Evolutionary conservation across 2,888 invertebrate species (phyloP).

Genomic region (Entomobrya proxima): DNA sequence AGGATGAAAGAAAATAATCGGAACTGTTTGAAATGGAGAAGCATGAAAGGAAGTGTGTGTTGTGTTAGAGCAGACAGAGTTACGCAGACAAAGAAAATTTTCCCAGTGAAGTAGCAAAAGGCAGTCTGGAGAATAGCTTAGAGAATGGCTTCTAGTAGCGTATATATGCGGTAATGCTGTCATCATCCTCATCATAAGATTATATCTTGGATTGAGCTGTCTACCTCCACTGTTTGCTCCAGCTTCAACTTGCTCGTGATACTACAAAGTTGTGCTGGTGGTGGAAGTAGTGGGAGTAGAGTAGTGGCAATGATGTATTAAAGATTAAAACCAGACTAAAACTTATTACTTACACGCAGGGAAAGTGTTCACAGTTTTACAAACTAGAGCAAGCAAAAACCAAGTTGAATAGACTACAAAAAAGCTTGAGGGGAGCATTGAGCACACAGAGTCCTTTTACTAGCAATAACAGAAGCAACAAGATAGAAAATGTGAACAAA

Average conservation of each 20-base stretch:
- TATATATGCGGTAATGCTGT: constrained; percentile 26
- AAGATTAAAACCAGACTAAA: constrained; percentile 62
- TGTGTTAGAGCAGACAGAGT: background rate
- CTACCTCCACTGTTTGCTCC: background rate
- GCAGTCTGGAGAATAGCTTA: background rate
- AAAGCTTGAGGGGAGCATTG: background rate
- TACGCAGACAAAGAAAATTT: constrained; percentile 6
- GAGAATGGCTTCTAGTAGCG: too few species aligned
- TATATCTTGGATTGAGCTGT: constrained; percentile 39
- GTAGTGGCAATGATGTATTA: constrained; percentile 65
- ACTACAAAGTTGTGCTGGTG: background rate
- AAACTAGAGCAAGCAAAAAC: constrained; percentile 3
- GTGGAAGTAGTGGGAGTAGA: background rate
- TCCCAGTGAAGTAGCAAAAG: background rate
- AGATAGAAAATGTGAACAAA: too few species aligned
- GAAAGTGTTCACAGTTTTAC: constrained; percentile 37
- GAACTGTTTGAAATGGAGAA: background rate
- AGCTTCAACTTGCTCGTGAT: background rate
- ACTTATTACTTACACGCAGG: constrained; percentile 54
- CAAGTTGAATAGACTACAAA: background rate
- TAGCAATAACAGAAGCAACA: background rate
- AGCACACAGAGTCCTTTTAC: too few species aligned
- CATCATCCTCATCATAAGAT: constrained; percentile 5
- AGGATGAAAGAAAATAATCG: constrained; percentile 14
- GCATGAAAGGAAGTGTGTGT: constrained; percentile 13